These are phyloP conservation scores for Catostomus latipinnis DNA, from an alignment of 2,797 vertebrate genomes.

Conservation along the genomic window DNA sequence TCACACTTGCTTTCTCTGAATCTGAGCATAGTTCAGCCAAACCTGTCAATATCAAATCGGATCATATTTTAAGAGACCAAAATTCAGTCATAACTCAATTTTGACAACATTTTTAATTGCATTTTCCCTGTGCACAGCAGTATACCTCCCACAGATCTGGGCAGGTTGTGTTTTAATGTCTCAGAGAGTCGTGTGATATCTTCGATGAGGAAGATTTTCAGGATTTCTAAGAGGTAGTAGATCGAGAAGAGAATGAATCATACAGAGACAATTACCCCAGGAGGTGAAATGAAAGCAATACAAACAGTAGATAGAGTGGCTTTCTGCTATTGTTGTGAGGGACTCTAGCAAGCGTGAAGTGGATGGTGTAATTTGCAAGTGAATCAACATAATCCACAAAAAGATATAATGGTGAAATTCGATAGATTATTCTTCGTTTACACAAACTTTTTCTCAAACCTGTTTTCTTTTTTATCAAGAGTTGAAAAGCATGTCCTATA, in stretches of 20 bases:
- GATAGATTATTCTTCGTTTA: too few relatives aligned
- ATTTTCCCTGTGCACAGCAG: too few relatives aligned
- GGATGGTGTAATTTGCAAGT: constrained; percentile 1
- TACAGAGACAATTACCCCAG: constrained; percentile 46
- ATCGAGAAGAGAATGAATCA: constrained; percentile 37
- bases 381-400: constrained; percentile 19
- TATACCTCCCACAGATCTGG: neutral
- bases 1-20: too few relatives aligned
- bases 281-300: constrained; percentile 36
- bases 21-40: too few relatives aligned
- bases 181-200: constrained; percentile 8
- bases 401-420: neutral
- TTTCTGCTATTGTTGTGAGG: constrained; percentile 11
- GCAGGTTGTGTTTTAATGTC: neutral
- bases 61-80: too few relatives aligned
- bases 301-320: constrained; percentile 20
- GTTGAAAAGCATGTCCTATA: too few relatives aligned
- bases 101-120: too few relatives aligned
- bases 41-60: too few relatives aligned
- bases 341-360: constrained; percentile 20
- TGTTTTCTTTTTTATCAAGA: neutral
- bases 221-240: constrained; percentile 4
- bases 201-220: constrained; percentile 16
- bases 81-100: too few relatives aligned
- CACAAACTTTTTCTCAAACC: too few relatives aligned